Evolutionary conservation across 2,888 invertebrate species (phyloP).

Genomic region (Apamea monoglypha): DNA sequence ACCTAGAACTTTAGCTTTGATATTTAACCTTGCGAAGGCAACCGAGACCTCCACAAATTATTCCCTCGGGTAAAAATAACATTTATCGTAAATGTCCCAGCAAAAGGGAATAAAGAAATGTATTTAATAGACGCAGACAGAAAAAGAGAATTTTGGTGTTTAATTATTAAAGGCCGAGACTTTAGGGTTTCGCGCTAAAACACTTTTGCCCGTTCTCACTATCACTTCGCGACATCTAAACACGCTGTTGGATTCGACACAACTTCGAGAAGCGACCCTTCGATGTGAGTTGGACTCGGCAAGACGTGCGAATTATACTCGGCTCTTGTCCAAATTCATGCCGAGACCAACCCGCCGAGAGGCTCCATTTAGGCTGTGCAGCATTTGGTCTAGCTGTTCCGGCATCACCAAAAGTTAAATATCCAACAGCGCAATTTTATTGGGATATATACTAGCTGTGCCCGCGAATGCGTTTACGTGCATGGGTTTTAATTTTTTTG

Average conservation of each 20-base stretch:
- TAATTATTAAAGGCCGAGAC: conserved; percentile 32
- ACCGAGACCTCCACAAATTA: conserved; percentile 20
- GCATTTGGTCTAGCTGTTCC: no score
- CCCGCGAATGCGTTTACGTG: no score
- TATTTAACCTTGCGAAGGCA: conserved; percentile 11
- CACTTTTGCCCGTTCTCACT: background rate
- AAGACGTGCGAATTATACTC: no score
- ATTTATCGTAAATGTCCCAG: conserved; percentile 28
- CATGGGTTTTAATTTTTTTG: no score
- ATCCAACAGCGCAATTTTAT: no score
- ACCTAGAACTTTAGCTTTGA: background rate
- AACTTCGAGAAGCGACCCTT: background rate
- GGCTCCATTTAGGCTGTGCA: no score
- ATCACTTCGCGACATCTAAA: background rate
- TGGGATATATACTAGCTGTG: no score
- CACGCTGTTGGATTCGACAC: background rate
- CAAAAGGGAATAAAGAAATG: conserved; percentile 4
- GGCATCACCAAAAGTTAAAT: no score
- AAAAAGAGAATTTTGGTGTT: conserved; percentile 29
- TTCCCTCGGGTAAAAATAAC: conserved; percentile 32
- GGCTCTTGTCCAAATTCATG: no score
- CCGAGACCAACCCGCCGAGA: no score
- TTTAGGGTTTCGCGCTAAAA: conserved; percentile 19
- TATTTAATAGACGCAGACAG: conserved; percentile 10
- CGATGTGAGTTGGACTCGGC: no score